Evolutionary conservation across 1,140 invertebrate genomes (phyloP).

Genomic region (Cylas formicarius): DNA sequence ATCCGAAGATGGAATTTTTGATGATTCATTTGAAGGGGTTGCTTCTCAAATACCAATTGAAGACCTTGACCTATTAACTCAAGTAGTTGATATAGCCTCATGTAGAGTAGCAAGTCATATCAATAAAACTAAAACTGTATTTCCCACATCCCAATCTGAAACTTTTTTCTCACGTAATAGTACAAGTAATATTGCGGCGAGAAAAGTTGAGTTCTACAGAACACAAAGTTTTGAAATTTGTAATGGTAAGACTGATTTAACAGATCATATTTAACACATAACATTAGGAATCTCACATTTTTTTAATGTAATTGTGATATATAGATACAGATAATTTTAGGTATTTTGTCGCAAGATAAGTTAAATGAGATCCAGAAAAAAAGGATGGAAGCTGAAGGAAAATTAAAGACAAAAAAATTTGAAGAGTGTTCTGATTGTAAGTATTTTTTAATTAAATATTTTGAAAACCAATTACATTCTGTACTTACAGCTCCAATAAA

Average conservation of each 20-base stretch:
- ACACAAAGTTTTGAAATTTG: slow-evolving; percentile 31
- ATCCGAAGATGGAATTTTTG: too few relatives aligned
- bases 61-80: slow-evolving; percentile 14
- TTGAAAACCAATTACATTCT: not conserved
- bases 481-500: slow-evolving; percentile 9
- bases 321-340: too few relatives aligned
- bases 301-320: too few relatives aligned
- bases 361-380: slow-evolving; percentile 36
- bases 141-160: slow-evolving; percentile 17
- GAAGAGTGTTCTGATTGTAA: slow-evolving; percentile 8
- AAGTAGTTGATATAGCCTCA: slow-evolving; percentile 11
- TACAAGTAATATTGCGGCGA: not conserved
- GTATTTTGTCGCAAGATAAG: not conserved
- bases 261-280: too few relatives aligned
- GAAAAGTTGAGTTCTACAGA: slow-evolving; percentile 28
- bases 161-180: not conserved
- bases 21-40: slow-evolving; percentile 32
- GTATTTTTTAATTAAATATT: slow-evolving; percentile 1
- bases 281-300: too few relatives aligned
- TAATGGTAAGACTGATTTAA: slow-evolving; percentile 11
- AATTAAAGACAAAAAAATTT: slow-evolving; percentile 30
- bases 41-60: slow-evolving; percentile 24
- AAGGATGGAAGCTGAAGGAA: slow-evolving; percentile 33
- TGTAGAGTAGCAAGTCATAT: slow-evolving; percentile 9
- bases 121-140: slow-evolving; percentile 20